Conservation (phyloP, 2,888 invertebrate species). For the Petrolisthes manimaculis region DNA sequence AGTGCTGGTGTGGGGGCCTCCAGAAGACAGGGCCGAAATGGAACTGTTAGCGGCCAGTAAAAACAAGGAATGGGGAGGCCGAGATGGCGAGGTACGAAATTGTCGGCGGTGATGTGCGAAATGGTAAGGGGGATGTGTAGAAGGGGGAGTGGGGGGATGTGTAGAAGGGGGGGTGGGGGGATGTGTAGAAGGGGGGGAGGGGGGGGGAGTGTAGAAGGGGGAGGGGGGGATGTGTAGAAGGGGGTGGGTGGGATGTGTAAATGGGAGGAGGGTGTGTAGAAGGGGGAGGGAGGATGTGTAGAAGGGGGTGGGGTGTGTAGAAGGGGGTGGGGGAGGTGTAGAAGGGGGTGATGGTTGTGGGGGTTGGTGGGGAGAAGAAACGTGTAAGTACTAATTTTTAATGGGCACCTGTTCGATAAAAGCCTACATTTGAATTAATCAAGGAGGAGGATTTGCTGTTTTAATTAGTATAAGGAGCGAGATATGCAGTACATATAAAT, state of each 20-base stretch:
- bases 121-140: not conserved
- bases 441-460: too few species aligned
- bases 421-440: too few species aligned
- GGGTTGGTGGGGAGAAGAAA: too few species aligned
- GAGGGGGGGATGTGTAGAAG: not conserved
- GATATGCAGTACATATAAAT: too few species aligned
- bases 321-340: not conserved
- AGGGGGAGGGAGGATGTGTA: not conserved
- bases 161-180: not conserved
- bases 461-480: too few species aligned
- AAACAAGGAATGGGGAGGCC: constrained; percentile 20
- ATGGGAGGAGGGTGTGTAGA: not conserved
- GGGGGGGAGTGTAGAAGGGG: not conserved
- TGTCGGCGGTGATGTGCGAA: not conserved
- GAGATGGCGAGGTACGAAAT: not conserved
- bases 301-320: not conserved
- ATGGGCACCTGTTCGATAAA: too few species aligned
- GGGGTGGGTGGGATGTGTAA: not conserved
- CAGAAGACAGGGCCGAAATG: constrained; percentile 28
- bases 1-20: constrained; percentile 19
- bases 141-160: not conserved
- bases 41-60: constrained; percentile 39
- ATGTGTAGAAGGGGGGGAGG: not conserved
- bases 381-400: too few species aligned
- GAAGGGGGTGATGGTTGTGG: not conserved